Conservation (phyloP, 2,888 invertebrate species). For the Lottia gigantea region DNA sequence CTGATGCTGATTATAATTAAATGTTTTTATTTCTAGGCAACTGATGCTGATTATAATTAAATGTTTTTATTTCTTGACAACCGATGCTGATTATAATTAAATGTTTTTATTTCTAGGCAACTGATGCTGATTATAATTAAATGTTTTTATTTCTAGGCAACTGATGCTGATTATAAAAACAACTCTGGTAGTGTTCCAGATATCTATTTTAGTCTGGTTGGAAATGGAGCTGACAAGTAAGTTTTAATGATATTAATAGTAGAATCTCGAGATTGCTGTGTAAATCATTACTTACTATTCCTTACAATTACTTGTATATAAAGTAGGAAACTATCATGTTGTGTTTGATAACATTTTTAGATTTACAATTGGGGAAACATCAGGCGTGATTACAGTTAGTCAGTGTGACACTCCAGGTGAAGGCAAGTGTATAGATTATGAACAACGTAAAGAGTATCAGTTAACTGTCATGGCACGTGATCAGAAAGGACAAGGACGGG, state of each 20-base stretch:
- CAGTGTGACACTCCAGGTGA: constrained; percentile 43
- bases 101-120: no score
- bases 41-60: no score
- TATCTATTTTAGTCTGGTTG: constrained; percentile 86
- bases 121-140: no score
- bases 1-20: no score
- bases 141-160: constrained; percentile 77
- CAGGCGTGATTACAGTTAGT: constrained; percentile 87
- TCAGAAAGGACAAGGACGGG: constrained; percentile 77
- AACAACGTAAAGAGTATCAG: constrained; percentile 35
- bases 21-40: no score
- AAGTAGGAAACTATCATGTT: not conserved
- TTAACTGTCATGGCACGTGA: constrained; percentile 72
- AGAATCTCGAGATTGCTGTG: no score
- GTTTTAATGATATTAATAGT: constrained; percentile 68
- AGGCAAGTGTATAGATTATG: constrained; percentile 76
- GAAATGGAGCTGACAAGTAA: constrained; percentile 77
- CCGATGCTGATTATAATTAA: no score
- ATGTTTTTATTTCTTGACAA: no score
- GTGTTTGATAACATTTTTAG: constrained; percentile 70
- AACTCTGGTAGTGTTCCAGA: constrained; percentile 81
- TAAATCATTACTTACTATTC: no score
- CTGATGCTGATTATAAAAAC: constrained; percentile 87
- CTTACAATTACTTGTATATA: not conserved
- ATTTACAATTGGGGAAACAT: constrained; percentile 80